Conservation (phyloP, 2,113 vertebrate genomes). For the Monopterus albus region DNA sequence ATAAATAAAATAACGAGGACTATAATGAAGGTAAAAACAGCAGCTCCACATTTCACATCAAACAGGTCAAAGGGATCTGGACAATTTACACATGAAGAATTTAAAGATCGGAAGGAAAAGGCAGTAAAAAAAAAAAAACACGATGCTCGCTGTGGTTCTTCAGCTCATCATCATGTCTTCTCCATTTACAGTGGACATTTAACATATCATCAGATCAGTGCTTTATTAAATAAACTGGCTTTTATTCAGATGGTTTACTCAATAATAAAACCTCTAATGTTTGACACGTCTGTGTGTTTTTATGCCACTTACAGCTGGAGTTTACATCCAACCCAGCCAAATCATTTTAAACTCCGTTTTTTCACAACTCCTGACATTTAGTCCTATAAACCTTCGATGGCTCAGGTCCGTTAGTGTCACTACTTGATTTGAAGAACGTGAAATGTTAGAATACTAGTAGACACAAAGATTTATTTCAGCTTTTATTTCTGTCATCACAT, state of each 20-base stretch:
- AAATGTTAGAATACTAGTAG: too few relatives aligned
- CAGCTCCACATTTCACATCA: neutral
- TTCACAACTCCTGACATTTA: too few relatives aligned
- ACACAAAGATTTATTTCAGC: too few relatives aligned
- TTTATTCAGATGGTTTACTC: slow-evolving; percentile 31
- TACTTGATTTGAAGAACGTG: too few relatives aligned
- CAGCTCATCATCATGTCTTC: slow-evolving; percentile 13
- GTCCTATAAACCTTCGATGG: too few relatives aligned
- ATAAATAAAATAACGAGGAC: neutral
- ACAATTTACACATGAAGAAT: neutral
- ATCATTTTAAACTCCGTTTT: too few relatives aligned
- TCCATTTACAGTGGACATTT: slow-evolving; percentile 24
- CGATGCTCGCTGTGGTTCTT: neutral
- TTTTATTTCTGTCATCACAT: too few relatives aligned
- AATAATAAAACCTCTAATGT: slow-evolving; percentile 50
- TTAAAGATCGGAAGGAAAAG: slow-evolving; percentile 56
- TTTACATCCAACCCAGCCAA: too few relatives aligned
- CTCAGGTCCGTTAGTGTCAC: too few relatives aligned
- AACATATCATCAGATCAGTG: slow-evolving; percentile 25
- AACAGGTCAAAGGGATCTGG: slow-evolving; percentile 19
- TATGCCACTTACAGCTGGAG: too few relatives aligned
- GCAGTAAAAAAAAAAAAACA: neutral
- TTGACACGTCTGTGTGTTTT: slow-evolving; percentile 1
- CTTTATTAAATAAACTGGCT: slow-evolving; percentile 45
- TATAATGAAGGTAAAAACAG: neutral